Percentiles rank a stretch among this genome's conserved stretches.
These are phyloP conservation scores for Myotis findleyi DNA, from an alignment of 2,797 vertebrate genomes.

Conservation along the genomic window DNA sequence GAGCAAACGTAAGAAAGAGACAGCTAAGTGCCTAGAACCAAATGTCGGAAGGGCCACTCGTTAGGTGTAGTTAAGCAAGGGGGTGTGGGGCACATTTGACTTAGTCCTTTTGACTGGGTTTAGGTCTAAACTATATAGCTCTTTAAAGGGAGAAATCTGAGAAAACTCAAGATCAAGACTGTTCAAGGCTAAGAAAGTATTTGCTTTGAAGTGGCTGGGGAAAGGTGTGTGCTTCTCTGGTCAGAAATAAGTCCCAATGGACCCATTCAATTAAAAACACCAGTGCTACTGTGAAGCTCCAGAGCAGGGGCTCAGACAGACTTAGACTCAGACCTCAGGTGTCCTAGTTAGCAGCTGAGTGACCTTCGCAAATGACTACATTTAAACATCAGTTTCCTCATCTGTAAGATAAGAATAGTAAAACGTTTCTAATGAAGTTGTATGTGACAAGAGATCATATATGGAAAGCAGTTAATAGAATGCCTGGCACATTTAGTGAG, in stretches of 20 bases:
- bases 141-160: constrained; percentile 39
- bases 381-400: constrained; percentile 24
- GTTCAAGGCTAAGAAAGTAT: constrained; percentile 16
- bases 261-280: neutral
- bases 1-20: constrained; percentile 64
- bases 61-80: neutral
- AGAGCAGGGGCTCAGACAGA: neutral
- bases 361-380: neutral
- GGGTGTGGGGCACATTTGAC: neutral
- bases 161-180: constrained; percentile 14
- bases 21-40: constrained; percentile 15
- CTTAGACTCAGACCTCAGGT: neutral
- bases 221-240: neutral
- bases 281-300: neutral
- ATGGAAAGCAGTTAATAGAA: neutral
- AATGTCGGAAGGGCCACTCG: constrained; percentile 17
- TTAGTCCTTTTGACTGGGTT: constrained; percentile 40
- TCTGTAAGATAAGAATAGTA: neutral
- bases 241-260: neutral
- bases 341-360: neutral
- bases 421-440: neutral
- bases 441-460: constrained; percentile 18
- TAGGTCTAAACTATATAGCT: constrained; percentile 25
- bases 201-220: constrained; percentile 25
- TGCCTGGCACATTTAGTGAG: neutral